These are phyloP conservation scores for Scomberomorus guttatus DNA, from an alignment of 2,797 vertebrate species.

Conservation along the genomic window DNA sequence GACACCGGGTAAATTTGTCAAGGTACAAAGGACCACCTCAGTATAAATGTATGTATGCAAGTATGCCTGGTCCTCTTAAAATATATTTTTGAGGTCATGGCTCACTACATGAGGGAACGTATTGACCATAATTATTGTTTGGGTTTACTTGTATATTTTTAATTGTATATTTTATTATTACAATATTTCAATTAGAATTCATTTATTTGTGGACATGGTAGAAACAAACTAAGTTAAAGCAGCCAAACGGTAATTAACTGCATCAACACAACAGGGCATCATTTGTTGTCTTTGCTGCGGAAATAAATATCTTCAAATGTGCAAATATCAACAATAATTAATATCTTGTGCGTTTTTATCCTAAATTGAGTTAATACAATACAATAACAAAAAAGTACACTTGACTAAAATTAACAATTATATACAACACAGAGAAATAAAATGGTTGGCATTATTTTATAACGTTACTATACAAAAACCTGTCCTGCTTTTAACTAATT, in stretches of 20 bases:
- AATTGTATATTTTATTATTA: not conserved
- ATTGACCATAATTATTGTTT: not conserved
- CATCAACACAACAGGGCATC: not conserved
- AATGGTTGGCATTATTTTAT: not conserved
- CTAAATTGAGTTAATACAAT: not conserved
- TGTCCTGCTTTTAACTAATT: slow-evolving; percentile 2
- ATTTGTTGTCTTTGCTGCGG: not conserved
- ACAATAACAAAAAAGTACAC: no score
- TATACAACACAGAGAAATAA: not conserved
- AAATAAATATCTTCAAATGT: not conserved
- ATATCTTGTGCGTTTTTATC: not conserved
- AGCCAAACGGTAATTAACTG: not conserved
- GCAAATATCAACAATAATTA: not conserved
- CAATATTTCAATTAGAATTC: not conserved
- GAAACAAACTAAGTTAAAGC: not conserved
- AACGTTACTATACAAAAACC: not conserved
- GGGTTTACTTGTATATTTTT: not conserved
- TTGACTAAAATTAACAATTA: no score
- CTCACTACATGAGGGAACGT: not conserved
- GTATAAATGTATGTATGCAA: not conserved
- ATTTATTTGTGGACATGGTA: not conserved
- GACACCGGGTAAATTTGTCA: no score
- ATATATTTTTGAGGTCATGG: not conserved
- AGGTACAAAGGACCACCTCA: not conserved
- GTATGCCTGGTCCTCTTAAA: not conserved